These are phyloP conservation scores for Drosophila arizonae DNA, from an alignment of 1,140 invertebrate species.

Conservation along the genomic window DNA sequence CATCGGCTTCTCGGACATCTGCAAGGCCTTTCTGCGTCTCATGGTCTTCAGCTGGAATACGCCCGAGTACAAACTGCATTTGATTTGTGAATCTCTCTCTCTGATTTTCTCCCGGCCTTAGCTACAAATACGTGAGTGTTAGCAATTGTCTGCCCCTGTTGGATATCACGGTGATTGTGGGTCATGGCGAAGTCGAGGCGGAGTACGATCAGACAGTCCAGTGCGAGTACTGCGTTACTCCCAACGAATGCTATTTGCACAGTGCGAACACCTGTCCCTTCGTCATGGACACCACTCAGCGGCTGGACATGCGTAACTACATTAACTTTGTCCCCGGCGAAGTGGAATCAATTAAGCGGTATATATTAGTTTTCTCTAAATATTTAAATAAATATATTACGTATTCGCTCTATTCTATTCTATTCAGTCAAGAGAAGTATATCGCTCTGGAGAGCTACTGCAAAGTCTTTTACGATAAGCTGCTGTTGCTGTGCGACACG, in stretches of 20 bases:
- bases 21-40: conserved; percentile 47
- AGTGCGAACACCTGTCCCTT: conserved; percentile 39
- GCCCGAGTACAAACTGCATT: conserved; percentile 34
- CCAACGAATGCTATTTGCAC: conserved; percentile 37
- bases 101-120: neutral
- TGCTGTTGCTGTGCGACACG: conserved; percentile 44
- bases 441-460: conserved; percentile 40
- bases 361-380: neutral
- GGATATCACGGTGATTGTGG: conserved; percentile 50
- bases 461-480: conserved; percentile 50
- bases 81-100: too few relatives aligned
- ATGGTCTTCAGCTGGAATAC: conserved; percentile 61
- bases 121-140: conserved; percentile 29
- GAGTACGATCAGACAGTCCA: conserved; percentile 48
- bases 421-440: conserved; percentile 22
- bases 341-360: conserved; percentile 50
- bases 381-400: neutral
- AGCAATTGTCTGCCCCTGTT: conserved; percentile 57
- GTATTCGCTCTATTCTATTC: conserved; percentile 1
- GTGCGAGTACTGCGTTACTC: conserved; percentile 21
- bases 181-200: conserved; percentile 50
- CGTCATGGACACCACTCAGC: conserved; percentile 50
- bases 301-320: conserved; percentile 60
- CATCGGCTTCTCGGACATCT: conserved; percentile 47
- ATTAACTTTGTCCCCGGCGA: conserved; percentile 52